A percentile compares a stretch with the other conserved stretches of the same genome.
Evolutionary conservation across 2,888 invertebrate species (phyloP).

Genomic region (Caenorhabditis afra): DNA sequence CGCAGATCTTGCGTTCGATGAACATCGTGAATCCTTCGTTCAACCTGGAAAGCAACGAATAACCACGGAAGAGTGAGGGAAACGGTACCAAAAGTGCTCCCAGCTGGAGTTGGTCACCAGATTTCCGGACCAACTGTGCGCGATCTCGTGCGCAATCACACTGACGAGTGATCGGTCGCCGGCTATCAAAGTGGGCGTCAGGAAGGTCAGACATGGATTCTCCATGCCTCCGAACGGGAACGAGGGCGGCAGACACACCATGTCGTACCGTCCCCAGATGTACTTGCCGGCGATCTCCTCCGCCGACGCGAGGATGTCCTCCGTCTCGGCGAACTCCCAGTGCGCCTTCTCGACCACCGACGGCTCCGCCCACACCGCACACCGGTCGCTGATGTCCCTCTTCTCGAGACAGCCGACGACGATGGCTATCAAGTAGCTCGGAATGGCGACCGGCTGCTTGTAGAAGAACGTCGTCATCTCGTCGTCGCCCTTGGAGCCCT

Average conservation of each 20-base stretch:
- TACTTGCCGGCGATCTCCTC: conserved; percentile 77
- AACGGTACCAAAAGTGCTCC: conserved; percentile 91
- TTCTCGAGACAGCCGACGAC: conserved; percentile 88
- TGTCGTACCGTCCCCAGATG: conserved; percentile 85
- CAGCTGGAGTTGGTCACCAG: conserved; percentile 93
- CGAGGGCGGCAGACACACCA: conserved; percentile 91
- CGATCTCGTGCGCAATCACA: conserved; percentile 95
- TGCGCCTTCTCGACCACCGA: conserved; percentile 89
- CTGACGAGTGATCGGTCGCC: conserved; percentile 92
- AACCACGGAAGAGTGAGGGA: neutral
- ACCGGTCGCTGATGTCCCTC: conserved; percentile 82
- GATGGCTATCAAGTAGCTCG: conserved; percentile 91
- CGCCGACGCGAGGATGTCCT: conserved; percentile 67
- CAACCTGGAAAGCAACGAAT: conserved; percentile 82
- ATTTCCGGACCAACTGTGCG: conserved; percentile 96
- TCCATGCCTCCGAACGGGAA: conserved; percentile 98
- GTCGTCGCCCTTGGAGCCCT: conserved; percentile 69
- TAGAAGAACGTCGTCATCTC: conserved; percentile 72
- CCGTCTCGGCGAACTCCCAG: conserved; percentile 89
- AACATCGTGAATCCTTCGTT: conserved; percentile 97
- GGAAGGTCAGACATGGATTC: conserved; percentile 95
- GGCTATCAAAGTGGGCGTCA: conserved; percentile 93
- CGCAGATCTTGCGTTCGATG: conserved; percentile 90
- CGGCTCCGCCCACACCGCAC: conserved; percentile 91
- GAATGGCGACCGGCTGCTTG: conserved; percentile 86